Conservation (phyloP, 1,140 invertebrate species). For the Neelides sp. region DNA sequence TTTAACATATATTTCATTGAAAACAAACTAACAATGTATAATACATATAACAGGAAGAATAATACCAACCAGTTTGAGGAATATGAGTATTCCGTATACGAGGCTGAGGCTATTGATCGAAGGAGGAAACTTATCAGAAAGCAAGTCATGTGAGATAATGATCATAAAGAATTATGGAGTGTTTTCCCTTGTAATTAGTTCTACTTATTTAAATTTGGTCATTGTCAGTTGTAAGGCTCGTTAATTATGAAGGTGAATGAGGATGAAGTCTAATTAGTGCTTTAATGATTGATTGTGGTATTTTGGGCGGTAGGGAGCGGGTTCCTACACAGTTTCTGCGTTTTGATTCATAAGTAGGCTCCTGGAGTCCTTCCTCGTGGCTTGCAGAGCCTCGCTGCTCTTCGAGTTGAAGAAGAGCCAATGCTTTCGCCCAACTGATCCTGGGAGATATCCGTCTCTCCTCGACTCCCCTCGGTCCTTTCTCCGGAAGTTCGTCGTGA, state of each 20-base stretch:
- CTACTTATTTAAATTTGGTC: no score
- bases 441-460: neutral
- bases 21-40: no score
- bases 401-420: conserved; percentile 31
- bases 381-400: conserved; percentile 30
- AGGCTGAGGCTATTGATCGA: no score
- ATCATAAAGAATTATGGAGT: no score
- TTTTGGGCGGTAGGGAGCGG: neutral
- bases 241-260: conserved; percentile 21
- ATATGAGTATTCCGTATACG: no score
- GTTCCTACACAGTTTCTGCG: conserved; percentile 27
- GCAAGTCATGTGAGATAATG: no score
- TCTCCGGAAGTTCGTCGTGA: conserved; percentile 34
- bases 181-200: no score
- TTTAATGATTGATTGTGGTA: conserved; percentile 2
- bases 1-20: no score
- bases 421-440: conserved; percentile 22
- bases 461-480: conserved; percentile 9
- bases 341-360: conserved; percentile 27
- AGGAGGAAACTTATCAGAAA: no score
- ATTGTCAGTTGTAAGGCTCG: conserved; percentile 3
- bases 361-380: conserved; percentile 25
- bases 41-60: no score
- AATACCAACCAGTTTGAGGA: no score
- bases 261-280: conserved; percentile 3